Percentiles rank a stretch among this genome's conserved stretches.
Conservation (phyloP, 2,888 invertebrate genomes). For the Allolobophora icterica region DNA sequence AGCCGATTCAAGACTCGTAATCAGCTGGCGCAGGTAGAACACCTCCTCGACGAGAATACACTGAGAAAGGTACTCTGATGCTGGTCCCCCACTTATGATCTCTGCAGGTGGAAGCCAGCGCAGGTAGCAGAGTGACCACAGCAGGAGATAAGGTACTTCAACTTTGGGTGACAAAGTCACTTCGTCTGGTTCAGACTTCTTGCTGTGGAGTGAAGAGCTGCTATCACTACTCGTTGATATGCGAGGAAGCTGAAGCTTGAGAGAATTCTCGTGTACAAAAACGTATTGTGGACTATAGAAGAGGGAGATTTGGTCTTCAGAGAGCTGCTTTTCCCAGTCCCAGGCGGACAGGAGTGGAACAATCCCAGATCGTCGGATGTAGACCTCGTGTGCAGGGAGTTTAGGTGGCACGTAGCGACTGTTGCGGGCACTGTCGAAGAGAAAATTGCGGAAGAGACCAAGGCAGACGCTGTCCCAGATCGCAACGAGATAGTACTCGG, state of each 20-base stretch:
- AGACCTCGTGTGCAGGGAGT: slow-evolving; percentile 70
- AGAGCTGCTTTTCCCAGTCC: slow-evolving; percentile 89
- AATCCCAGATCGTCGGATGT: not conserved
- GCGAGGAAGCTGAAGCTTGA: not conserved
- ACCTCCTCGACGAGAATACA: slow-evolving; percentile 65
- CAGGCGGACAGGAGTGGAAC: slow-evolving; percentile 70
- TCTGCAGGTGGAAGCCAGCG: slow-evolving; percentile 86
- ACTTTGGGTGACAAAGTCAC: not conserved
- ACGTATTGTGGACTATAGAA: slow-evolving; percentile 83
- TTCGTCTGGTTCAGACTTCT: not conserved
- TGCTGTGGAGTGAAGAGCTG: not conserved
- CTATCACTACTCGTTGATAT: not conserved
- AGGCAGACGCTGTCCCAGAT: slow-evolving; percentile 89
- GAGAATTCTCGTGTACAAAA: not conserved
- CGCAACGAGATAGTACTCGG: slow-evolving; percentile 87
- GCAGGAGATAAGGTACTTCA: slow-evolving; percentile 41
- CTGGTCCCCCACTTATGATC: slow-evolving; percentile 73
- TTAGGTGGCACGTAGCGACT: slow-evolving; percentile 60
- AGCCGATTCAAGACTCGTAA: not conserved
- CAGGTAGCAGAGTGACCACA: slow-evolving; percentile 89
- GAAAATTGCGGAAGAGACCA: slow-evolving; percentile 89
- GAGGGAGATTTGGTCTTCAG: slow-evolving; percentile 79
- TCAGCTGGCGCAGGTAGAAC: slow-evolving; percentile 45
- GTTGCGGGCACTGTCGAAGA: slow-evolving; percentile 79
- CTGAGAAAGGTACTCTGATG: slow-evolving; percentile 64